Base-by-base conservation (phyloP, 2,888 invertebrate genomes). In the Nephrocerus scutellatus region DNA sequence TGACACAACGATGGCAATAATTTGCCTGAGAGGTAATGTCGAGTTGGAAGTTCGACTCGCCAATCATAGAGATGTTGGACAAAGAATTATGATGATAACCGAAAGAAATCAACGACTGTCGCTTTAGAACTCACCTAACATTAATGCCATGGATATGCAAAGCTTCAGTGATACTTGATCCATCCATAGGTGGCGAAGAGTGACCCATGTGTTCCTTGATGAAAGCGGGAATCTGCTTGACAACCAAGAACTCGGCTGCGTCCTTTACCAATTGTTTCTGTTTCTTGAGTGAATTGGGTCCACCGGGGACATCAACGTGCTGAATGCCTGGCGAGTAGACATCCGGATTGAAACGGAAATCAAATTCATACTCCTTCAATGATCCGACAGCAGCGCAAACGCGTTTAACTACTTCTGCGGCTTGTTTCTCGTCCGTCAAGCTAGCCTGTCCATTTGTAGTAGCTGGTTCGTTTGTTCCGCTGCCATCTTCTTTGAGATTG, bases 281-380 rank as follows among this genome's bases (percentile, higher is more conserved):
- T 60, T 84, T 84, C 48, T 80, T 76, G 36, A 92, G 71, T 24
- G 75, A 75, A 53, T 80, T 76, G 39, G 78, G 73, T 50, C 79
- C 65, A 59, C 80, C 77, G 14, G 80, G 72, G 5, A 58, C 55
- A 52, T 84, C 80, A 13, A 79, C 76, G 71, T 96, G 95, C 40
- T 75, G 77, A 43, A 98, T 95, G 36, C 91, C 91, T 2, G 89
- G 87, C 8, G 96, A 96, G 71, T 88, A 97, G 45, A 96, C 92
- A 71, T 98, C 98, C 1, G 97, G 95, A 73, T 98, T 98, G 72
- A 98, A 98, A 45, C 93, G 80, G 49, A 98, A 87, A 65, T 92
- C 93, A 69, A 97, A 96, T 68, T 95, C 95, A 0, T 89, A 84
- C 52, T 95, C 93, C 66, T 90, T 89, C 6, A 97, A 75, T 0